Conservation (phyloP, 2,888 invertebrate genomes). For the Chaetogeoica ovagalla region DNA sequence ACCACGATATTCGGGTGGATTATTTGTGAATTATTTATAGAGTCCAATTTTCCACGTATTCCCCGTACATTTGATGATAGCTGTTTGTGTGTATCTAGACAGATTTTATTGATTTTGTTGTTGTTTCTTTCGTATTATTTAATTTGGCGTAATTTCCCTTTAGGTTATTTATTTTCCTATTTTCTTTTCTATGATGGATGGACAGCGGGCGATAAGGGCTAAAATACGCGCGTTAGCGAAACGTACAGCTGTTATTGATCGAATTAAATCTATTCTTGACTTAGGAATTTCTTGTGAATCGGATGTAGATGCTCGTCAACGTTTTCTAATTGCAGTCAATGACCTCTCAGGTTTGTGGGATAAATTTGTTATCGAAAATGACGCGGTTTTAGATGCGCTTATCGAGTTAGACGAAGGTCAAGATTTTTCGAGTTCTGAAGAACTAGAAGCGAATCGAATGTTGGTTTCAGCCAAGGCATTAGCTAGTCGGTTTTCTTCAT, state of each 20-base stretch:
- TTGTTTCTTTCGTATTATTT: not conserved
- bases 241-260: not conserved
- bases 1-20: not conserved
- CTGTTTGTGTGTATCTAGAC: not conserved
- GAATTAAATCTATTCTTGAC: not conserved
- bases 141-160: not conserved
- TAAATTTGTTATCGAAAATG: not conserved
- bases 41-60: no score
- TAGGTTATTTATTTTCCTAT: not conserved
- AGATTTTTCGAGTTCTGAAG: not conserved
- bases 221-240: not conserved
- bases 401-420: not conserved
- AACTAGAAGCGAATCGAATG: not conserved
- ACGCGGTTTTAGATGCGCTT: not conserved
- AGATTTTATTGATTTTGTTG: not conserved
- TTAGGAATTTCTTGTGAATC: not conserved
- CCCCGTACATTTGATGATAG: no score
- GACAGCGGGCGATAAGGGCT: not conserved
- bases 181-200: not conserved
- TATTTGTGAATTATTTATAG: not conserved
- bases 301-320: no score
- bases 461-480: not conserved
- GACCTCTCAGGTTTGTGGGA: not conserved
- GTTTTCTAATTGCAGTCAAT: not conserved
- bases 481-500: not conserved